phyloP scores from a whole-genome alignment of 1,140 invertebrate genomes.

The Brachionus koreanus region DNA sequence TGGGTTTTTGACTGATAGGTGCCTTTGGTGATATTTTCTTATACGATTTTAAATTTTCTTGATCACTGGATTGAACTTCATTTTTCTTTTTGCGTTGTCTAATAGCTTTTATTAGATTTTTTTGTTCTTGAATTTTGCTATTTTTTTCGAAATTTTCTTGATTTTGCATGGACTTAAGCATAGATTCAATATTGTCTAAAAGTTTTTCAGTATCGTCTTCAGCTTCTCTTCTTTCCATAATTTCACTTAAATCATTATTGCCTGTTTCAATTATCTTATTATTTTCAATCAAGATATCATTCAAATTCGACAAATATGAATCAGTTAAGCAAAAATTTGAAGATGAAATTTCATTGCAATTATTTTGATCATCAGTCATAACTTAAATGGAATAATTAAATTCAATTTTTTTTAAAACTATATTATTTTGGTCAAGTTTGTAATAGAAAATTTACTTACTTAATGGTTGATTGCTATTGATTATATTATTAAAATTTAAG shows the following conservation, averaged over 20 bases:
- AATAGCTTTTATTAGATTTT: background rate
- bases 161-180: slow-evolving; percentile 24
- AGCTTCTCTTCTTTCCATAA: background rate
- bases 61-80: background rate
- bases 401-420: background rate
- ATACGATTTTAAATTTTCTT: background rate
- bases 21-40: background rate
- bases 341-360: background rate
- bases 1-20: background rate
- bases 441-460: too few relatives aligned
- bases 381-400: background rate
- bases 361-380: background rate
- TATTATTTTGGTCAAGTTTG: too few relatives aligned
- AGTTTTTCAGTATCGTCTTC: slow-evolving; percentile 14
- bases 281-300: background rate
- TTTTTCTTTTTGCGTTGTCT: background rate
- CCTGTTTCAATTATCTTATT: background rate
- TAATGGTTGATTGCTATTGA: background rate
- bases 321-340: background rate
- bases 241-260: background rate
- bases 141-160: background rate
- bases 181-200: slow-evolving; percentile 32
- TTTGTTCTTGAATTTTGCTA: slow-evolving; percentile 6
- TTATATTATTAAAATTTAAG: background rate
- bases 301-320: background rate